Evolutionary conservation across 2,888 invertebrate species (phyloP).

Genomic region (Monochamus alternatus): DNA sequence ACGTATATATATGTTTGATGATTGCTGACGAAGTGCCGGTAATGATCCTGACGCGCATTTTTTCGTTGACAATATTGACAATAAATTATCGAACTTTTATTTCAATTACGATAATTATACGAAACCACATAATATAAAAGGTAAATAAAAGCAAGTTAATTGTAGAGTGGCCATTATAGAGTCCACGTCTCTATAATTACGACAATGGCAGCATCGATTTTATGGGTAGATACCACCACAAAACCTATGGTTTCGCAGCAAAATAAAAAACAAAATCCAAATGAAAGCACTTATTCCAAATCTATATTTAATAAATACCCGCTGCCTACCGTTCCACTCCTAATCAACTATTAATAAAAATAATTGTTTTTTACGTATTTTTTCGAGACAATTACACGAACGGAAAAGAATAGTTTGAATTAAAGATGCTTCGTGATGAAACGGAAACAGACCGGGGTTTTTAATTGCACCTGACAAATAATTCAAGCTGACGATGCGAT

Average conservation of each 20-base stretch:
- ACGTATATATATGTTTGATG: no score
- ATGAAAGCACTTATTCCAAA: constrained; percentile 49
- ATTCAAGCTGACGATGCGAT: constrained; percentile 61
- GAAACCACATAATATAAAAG: constrained; percentile 42
- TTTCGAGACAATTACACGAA: constrained; percentile 50
- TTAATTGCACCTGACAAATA: constrained; percentile 58
- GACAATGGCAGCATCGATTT: constrained; percentile 45
- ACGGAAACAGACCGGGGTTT: constrained; percentile 49
- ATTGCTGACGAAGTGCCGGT: not conserved
- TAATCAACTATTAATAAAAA: constrained; percentile 46
- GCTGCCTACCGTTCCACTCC: constrained; percentile 29
- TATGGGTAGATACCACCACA: constrained; percentile 40
- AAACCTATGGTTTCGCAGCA: constrained; percentile 26
- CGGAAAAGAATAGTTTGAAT: constrained; percentile 43
- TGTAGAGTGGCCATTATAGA: constrained; percentile 40
- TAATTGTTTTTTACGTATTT: constrained; percentile 44
- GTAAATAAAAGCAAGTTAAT: constrained; percentile 48
- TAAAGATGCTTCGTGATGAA: constrained; percentile 50
- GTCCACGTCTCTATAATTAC: constrained; percentile 43
- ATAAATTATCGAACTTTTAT: constrained; percentile 35
- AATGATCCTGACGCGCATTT: not conserved
- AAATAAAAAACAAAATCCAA: constrained; percentile 45
- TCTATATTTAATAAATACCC: constrained; percentile 43
- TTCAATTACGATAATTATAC: constrained; percentile 47
- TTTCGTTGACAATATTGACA: constrained; percentile 18